Evolutionary conservation across 23 tunicate genomes (phyloP).

Genomic region (Oikopleura albicans): DNA sequence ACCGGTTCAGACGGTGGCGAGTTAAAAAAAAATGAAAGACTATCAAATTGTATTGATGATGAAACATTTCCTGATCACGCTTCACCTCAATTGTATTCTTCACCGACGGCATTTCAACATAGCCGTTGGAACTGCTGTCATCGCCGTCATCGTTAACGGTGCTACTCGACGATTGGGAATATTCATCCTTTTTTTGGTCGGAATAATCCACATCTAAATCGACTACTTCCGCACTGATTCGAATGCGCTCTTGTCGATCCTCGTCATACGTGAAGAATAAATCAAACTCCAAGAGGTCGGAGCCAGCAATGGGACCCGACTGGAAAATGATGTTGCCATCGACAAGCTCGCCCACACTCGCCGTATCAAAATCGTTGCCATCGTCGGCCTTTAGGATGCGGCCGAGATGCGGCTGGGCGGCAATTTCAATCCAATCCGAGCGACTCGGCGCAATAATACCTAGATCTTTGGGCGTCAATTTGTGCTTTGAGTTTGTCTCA

Average conservation of each 20-base stretch:
- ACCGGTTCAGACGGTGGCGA: too few species aligned
- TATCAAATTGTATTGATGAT: too few species aligned
- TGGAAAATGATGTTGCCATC: neutral
- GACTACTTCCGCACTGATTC: too few species aligned
- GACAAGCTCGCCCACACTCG: neutral
- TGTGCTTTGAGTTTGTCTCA: neutral
- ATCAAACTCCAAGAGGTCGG: neutral
- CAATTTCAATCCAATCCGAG: neutral
- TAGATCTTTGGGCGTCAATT: neutral
- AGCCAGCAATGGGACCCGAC: neutral
- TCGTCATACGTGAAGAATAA: neutral
- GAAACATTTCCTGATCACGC: neutral
- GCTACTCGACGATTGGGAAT: too few species aligned
- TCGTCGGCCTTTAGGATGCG: neutral
- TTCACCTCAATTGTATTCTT: neutral
- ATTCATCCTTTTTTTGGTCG: neutral
- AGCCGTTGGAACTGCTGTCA: too few species aligned
- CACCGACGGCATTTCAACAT: neutral
- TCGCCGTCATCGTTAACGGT: too few species aligned
- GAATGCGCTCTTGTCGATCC: neutral
- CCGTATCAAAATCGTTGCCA: neutral
- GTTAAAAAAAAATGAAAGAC: too few species aligned
- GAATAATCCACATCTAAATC: neutral
- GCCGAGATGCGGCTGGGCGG: neutral
- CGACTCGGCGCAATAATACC: neutral